A percentile compares a stretch with the other conserved stretches of the same genome.
Evolutionary conservation across 2,888 invertebrate species (phyloP).

Genomic region (Drosophila falleni): DNA sequence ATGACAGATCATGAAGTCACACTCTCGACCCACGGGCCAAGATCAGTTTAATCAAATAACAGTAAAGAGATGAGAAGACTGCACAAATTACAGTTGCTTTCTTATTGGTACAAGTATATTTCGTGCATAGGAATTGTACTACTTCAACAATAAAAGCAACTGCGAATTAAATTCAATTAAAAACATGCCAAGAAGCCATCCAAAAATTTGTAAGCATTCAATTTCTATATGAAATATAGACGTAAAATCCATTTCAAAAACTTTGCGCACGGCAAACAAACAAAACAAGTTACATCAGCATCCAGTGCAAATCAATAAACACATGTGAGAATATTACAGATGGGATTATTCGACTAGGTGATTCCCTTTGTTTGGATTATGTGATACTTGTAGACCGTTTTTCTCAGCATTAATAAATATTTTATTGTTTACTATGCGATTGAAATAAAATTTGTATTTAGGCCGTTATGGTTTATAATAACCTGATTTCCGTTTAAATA

Average conservation of each 20-base stretch:
- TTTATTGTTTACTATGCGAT: too few relatives aligned
- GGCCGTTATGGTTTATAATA: too few relatives aligned
- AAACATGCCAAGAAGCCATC: constrained; percentile 49
- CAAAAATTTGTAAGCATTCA: constrained; percentile 44
- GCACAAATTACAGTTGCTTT: constrained; percentile 38
- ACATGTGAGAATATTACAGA: constrained; percentile 4
- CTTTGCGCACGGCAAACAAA: constrained; percentile 56
- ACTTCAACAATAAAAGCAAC: constrained; percentile 7
- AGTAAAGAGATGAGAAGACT: not conserved
- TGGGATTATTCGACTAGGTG: not conserved
- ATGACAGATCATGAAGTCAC: constrained; percentile 26
- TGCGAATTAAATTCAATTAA: constrained; percentile 64
- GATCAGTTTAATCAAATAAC: constrained; percentile 54
- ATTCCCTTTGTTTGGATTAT: not conserved
- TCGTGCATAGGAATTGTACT: constrained; percentile 8
- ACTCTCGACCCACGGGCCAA: constrained; percentile 41
- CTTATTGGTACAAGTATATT: constrained; percentile 18
- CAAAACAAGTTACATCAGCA: constrained; percentile 52
- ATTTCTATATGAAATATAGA: constrained; percentile 43
- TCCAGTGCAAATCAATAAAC: constrained; percentile 37
- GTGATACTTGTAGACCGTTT: not conserved
- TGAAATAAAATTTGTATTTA: too few relatives aligned
- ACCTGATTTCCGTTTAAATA: constrained; percentile 1
- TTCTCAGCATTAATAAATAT: too few relatives aligned
- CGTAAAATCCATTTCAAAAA: constrained; percentile 48